These are phyloP conservation scores for Calephelis perditalis DNA, from an alignment of 2,888 invertebrate genomes.

Conservation along the genomic window DNA sequence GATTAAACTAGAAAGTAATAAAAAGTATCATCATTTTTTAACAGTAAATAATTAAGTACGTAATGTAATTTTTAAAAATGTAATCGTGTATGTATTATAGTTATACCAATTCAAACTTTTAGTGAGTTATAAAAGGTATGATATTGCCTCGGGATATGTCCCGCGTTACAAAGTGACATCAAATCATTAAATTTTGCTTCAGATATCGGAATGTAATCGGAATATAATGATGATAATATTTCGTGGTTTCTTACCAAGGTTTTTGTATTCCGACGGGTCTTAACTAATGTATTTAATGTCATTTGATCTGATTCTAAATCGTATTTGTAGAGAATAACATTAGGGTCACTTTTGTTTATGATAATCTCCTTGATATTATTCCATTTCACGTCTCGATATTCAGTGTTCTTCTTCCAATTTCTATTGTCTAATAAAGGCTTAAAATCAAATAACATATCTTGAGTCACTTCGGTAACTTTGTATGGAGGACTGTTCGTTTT, in stretches of 20 bases:
- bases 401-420: background rate
- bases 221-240: background rate
- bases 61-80: no score
- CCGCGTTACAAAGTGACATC: background rate
- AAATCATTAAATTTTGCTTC: slow-evolving; percentile 7
- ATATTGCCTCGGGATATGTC: background rate
- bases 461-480: background rate
- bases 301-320: background rate
- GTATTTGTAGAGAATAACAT: background rate
- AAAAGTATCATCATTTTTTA: no score
- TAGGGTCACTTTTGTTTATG: background rate
- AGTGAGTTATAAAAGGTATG: background rate
- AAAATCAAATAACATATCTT: background rate
- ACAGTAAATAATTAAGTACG: no score
- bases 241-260: no score
- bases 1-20: no score
- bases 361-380: background rate
- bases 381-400: slow-evolving; percentile 3
- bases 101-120: no score
- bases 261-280: slow-evolving; percentile 1
- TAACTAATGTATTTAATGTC: background rate
- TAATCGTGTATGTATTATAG: no score
- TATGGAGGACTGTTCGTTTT: background rate
- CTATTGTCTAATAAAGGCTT: background rate
- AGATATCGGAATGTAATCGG: background rate